Evolutionary conservation across 2,113 vertebrate genomes (phyloP).

Genomic region (Cromileptes altivelis): DNA sequence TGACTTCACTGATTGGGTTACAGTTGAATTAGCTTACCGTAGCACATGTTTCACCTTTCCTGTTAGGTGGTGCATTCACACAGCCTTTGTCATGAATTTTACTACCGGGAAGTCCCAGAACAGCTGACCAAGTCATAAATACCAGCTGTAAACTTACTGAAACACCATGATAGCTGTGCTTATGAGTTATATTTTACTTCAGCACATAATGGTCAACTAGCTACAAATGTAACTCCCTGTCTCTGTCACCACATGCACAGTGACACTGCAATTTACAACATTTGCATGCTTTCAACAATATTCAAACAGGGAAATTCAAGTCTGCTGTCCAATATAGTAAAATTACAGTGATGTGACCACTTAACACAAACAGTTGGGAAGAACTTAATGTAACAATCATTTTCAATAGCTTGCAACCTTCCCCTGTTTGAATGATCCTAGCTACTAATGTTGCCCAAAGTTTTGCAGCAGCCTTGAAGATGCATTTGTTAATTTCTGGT

Average conservation of each 20-base stretch:
- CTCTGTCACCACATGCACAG: neutral
- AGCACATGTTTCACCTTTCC: neutral
- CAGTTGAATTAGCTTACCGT: conserved; percentile 8
- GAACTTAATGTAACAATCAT: neutral
- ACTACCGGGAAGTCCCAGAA: conserved; percentile 7
- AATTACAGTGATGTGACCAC: neutral
- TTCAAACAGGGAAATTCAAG: neutral
- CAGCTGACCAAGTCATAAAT: neutral
- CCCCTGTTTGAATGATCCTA: neutral
- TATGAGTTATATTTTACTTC: neutral
- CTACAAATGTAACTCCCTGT: neutral
- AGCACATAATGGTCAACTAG: neutral
- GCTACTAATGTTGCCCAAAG: neutral
- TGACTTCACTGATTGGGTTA: conserved; percentile 35
- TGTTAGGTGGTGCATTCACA: conserved; percentile 12
- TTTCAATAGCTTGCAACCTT: neutral
- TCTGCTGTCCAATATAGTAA: neutral
- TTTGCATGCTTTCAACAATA: neutral
- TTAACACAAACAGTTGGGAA: neutral
- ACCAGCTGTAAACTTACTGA: neutral
- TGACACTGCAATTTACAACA: neutral
- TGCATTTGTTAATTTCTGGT: neutral
- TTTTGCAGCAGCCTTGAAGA: neutral
- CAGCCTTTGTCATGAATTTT: neutral
- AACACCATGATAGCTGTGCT: neutral